phyloP scores from a whole-genome alignment of 2,888 invertebrate genomes.

The Mayetiola destructor region DNA sequence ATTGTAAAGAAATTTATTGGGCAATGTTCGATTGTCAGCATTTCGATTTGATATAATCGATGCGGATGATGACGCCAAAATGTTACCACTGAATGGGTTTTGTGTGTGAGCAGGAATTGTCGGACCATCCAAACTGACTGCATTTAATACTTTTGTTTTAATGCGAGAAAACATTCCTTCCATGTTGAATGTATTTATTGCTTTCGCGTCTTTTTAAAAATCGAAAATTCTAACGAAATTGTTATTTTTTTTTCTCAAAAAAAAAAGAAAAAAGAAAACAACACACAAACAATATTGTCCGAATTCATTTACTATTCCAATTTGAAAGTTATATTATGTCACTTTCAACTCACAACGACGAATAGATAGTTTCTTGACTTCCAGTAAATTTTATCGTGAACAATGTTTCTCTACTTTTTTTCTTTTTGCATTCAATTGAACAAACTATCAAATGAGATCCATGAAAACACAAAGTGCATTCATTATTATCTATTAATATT shows the following conservation, averaged over 20 bases:
- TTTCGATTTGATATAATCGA: conserved; percentile 1
- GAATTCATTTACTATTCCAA: too few relatives aligned
- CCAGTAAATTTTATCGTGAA: too few relatives aligned
- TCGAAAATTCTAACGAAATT: too few relatives aligned
- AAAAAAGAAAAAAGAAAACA: too few relatives aligned
- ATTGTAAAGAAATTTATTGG: conserved; percentile 41
- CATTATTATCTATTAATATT: not conserved
- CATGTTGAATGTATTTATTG: not conserved
- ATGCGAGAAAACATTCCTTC: conserved; percentile 44
- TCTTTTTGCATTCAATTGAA: not conserved
- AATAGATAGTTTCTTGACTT: not conserved
- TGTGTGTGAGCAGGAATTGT: conserved; percentile 23
- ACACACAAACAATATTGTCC: too few relatives aligned
- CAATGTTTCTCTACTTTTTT: not conserved
- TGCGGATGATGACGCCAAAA: conserved; percentile 18
- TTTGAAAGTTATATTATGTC: conserved; percentile 2
- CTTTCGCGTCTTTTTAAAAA: not conserved
- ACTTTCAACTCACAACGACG: not conserved
- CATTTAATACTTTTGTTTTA: conserved; percentile 46
- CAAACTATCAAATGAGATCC: not conserved
- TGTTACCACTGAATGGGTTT: not conserved
- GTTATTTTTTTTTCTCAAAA: not conserved
- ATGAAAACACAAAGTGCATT: not conserved
- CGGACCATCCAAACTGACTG: conserved; percentile 40
- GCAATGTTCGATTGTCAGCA: conserved; percentile 20